phyloP scores from a whole-genome alignment of 1,140 invertebrate species.

The Heliconius hewitsoni region DNA sequence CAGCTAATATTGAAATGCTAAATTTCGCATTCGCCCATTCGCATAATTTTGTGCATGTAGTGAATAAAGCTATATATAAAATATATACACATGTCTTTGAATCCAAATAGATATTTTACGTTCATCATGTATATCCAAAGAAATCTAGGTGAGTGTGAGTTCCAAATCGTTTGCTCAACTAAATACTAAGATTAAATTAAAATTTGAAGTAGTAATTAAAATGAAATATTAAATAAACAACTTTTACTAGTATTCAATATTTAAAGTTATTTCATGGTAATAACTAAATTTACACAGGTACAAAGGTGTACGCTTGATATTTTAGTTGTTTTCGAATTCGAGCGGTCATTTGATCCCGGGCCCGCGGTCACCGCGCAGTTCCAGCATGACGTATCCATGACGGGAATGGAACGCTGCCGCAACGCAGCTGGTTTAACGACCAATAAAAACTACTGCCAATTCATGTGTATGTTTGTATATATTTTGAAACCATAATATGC shows the following conservation, averaged over 20 bases:
- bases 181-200: no score
- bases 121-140: no score
- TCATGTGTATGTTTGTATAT: constrained; percentile 31
- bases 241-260: no score
- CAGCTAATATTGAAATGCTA: background rate
- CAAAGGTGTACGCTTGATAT: background rate
- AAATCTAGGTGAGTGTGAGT: no score
- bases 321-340: constrained; percentile 21
- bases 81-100: background rate
- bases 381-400: constrained; percentile 57
- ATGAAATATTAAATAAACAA: no score
- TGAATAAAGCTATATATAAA: background rate
- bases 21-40: constrained; percentile 57
- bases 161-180: no score
- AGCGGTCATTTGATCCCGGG: constrained; percentile 51
- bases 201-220: no score
- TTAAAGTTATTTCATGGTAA: background rate
- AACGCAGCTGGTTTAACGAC: constrained; percentile 57
- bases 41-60: constrained; percentile 36
- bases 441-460: constrained; percentile 63
- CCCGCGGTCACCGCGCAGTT: constrained; percentile 44
- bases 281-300: background rate
- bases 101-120: no score
- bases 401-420: constrained; percentile 52
- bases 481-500: constrained; percentile 45